These are phyloP conservation scores for Xestobium rufovillosum DNA, from an alignment of 2,888 invertebrate species.

Conservation along the genomic window DNA sequence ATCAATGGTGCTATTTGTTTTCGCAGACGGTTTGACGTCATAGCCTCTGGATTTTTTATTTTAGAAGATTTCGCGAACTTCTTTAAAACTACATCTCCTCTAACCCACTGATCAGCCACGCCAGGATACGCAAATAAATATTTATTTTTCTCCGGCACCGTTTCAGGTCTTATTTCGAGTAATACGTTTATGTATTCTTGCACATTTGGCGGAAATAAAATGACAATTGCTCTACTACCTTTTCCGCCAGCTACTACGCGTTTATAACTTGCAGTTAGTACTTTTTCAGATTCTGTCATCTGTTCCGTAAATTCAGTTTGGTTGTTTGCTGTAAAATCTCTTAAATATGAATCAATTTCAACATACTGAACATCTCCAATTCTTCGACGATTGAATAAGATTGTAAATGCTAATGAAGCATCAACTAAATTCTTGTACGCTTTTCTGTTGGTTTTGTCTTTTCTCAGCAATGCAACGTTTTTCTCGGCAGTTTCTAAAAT, in stretches of 20 bases:
- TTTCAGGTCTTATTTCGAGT: conserved; percentile 13
- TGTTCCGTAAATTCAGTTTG: conserved; percentile 13
- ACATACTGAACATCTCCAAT: too few relatives aligned
- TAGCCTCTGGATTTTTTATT: conserved; percentile 10
- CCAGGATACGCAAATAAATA: conserved; percentile 14
- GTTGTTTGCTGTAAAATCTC: conserved; percentile 8
- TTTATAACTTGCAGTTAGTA: conserved; percentile 11
- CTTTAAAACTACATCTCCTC: conserved; percentile 12
- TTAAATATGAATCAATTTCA: conserved; percentile 10
- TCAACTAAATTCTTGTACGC: conserved; percentile 10
- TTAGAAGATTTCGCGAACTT: conserved; percentile 11
- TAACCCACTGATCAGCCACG: conserved; percentile 11
- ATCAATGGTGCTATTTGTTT: conserved; percentile 15
- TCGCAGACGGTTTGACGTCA: conserved; percentile 13
- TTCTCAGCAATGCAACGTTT: too few relatives aligned
- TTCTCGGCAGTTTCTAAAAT: too few relatives aligned
- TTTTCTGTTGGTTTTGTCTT: conserved; percentile 9
- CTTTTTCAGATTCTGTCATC: conserved; percentile 15
- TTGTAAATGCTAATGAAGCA: conserved; percentile 11
- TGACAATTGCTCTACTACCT: conserved; percentile 15
- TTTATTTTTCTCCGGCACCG: conserved; percentile 14
- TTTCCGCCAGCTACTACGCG: conserved; percentile 17
- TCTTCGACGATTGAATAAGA: too few relatives aligned
- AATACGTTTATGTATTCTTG: conserved; percentile 14
- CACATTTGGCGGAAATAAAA: conserved; percentile 14